Conservation (phyloP, 1,140 invertebrate species). For the Coptotermes formosanus region DNA sequence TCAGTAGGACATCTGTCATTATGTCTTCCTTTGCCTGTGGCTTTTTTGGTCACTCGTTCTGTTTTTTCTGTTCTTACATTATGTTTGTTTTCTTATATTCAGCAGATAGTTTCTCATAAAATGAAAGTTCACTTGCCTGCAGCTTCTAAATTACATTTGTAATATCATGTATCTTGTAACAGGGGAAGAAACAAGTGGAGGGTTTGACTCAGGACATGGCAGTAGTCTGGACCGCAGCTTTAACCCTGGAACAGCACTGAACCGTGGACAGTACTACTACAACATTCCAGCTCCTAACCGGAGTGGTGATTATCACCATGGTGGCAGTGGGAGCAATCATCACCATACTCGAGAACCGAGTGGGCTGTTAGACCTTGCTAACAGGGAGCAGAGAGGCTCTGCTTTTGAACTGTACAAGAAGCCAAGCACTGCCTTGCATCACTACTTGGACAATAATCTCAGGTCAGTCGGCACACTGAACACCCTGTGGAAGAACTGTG, state of each 20-base stretch:
- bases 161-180: neutral
- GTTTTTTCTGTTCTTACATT: neutral
- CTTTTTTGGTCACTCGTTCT: neutral
- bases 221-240: conserved; percentile 51
- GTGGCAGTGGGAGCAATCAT: conserved; percentile 40
- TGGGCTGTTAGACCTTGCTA: conserved; percentile 65
- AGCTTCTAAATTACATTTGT: neutral
- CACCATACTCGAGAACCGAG: conserved; percentile 47
- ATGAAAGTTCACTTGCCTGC: neutral
- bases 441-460: conserved; percentile 42
- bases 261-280: conserved; percentile 56
- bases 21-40: too few relatives aligned
- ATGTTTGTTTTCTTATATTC: neutral
- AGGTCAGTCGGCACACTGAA: conserved; percentile 36
- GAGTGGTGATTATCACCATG: conserved; percentile 45
- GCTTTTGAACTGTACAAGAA: conserved; percentile 94
- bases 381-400: conserved; percentile 87
- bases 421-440: conserved; percentile 50
- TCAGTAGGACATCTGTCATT: too few relatives aligned
- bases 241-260: conserved; percentile 33
- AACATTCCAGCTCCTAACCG: conserved; percentile 56
- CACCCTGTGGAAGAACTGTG: too few relatives aligned
- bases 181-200: conserved; percentile 38
- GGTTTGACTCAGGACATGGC: conserved; percentile 52
- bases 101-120: neutral